Evolutionary conservation across 2,888 invertebrate species (phyloP).

Genomic region (Hirtodrosophila alboralis): DNA sequence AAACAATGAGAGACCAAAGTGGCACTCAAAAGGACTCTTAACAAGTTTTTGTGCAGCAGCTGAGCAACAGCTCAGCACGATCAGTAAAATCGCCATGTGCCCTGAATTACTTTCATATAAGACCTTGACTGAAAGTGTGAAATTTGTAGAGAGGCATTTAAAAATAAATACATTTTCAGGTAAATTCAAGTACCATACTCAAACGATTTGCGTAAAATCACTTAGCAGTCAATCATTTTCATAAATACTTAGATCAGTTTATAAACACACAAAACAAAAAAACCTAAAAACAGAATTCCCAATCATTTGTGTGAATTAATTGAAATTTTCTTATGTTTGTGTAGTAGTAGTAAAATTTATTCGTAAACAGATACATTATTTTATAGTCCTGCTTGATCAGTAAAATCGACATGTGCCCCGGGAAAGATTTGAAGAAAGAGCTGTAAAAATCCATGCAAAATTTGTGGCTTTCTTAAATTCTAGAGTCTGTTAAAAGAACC

Average conservation of each 20-base stretch:
- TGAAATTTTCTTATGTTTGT: too few species aligned
- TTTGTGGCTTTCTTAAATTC: too few species aligned
- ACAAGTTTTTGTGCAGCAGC: conserved; percentile 61
- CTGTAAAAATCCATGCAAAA: too few species aligned
- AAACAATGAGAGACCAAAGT: conserved; percentile 67
- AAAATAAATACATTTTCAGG: conserved; percentile 18
- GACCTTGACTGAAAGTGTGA: conserved; percentile 55
- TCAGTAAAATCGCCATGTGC: conserved; percentile 23
- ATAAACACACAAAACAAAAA: too few species aligned
- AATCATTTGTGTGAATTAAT: too few species aligned
- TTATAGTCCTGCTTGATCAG: too few species aligned
- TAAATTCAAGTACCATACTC: conserved; percentile 5
- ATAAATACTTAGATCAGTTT: not conserved
- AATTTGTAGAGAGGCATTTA: conserved; percentile 26
- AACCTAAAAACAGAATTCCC: not conserved
- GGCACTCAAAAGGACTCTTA: conserved; percentile 48
- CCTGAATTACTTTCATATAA: conserved; percentile 53
- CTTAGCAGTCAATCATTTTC: conserved; percentile 4
- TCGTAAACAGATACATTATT: too few species aligned
- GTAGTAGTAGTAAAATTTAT: too few species aligned
- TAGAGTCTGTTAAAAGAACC: too few species aligned
- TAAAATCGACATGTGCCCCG: too few species aligned
- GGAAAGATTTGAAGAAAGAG: too few species aligned
- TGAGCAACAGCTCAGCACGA: conserved; percentile 42
- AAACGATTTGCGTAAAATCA: not conserved